A percentile compares a stretch with the other conserved stretches of the same genome.
phyloP scores from a whole-genome alignment of 2,888 invertebrate genomes.

The Podabrus alpinus region DNA sequence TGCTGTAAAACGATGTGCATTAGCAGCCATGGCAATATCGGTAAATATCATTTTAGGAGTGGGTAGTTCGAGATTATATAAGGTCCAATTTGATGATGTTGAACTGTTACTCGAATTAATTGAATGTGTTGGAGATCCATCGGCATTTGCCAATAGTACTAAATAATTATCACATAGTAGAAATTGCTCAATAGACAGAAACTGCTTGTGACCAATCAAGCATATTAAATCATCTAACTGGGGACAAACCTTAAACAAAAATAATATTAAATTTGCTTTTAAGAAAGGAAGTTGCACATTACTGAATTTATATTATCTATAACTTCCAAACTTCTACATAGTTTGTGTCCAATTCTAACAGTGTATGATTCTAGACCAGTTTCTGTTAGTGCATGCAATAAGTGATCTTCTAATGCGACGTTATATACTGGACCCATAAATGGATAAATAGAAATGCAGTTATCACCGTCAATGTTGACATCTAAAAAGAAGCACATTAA shows the following conservation, averaged over 20 bases:
- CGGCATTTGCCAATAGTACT: conserved; percentile 63
- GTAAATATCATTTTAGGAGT: conserved; percentile 66
- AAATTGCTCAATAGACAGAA: conserved; percentile 65
- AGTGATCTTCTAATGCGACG: conserved; percentile 68
- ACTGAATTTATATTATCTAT: conserved; percentile 55
- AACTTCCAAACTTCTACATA: conserved; percentile 58
- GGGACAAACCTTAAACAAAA: conserved; percentile 58
- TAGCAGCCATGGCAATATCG: conserved; percentile 72
- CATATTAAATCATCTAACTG: conserved; percentile 65
- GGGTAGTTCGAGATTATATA: conserved; percentile 73
- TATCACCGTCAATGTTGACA: conserved; percentile 46
- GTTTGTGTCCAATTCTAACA: conserved; percentile 65
- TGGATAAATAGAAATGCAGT: conserved; percentile 68
- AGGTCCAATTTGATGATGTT: conserved; percentile 63
- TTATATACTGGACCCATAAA: conserved; percentile 72
- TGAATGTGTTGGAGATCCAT: conserved; percentile 59
- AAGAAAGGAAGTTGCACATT: conserved; percentile 30
- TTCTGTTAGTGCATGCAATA: conserved; percentile 75
- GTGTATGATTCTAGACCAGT: conserved; percentile 80
- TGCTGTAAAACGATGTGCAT: conserved; percentile 65
- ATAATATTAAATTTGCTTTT: not conserved
- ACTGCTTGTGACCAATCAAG: conserved; percentile 69
- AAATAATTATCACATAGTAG: conserved; percentile 58
- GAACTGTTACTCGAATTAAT: conserved; percentile 53
- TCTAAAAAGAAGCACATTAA: conserved; percentile 32